Evolutionary conservation across 1,140 invertebrate species (phyloP), one percentile per base, ranked within the genome.

Genomic region (Chymomyza costata): DNA sequence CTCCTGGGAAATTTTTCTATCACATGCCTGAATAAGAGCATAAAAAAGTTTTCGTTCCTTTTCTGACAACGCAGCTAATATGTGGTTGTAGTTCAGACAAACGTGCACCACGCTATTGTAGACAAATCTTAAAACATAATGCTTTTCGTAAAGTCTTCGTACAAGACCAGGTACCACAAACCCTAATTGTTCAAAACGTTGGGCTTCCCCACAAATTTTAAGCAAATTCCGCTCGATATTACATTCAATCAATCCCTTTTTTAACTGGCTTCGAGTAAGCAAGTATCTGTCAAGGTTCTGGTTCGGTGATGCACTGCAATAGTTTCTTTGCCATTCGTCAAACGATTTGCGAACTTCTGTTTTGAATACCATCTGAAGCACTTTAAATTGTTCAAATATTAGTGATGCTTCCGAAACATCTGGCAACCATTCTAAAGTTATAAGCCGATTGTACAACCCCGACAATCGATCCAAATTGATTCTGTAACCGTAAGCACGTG

Each of bases 81-180:
- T 93, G 71, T 90, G 91, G 84, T 96, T 96, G 82, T 95, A 95
- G 34, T 93, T 91, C 21, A 90, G 87, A 1, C 93, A 91, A 0
- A 96, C 91, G 2, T 90, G 87, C 7, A 94, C 71, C 0, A 95
- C 91, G 66, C 91, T 91, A 76, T 95, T 92, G 54, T 92, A 91
- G 0, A 93, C 88, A 62, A 91, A 91, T 17, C 89, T 86, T 1
- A 94, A 81, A 7, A 88, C 89, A 17, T 90, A 89, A 48, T 89
- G 88, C 56, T 91, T 92, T 57, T 87, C 85, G 68, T 90, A 90
- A 2, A 92, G 85, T 86, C 89, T 65, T 1, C 78, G 56, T n/a
- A 87, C 83, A 43, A 87, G 85, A 30, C 86, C 82, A 1, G 88
- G 88, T 16, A 89, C 85, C 58, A 88, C 86, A 84, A 88, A 89